Base-by-base conservation (phyloP, 2,888 invertebrate species). In the Cheiracanthium punctorium region DNA sequence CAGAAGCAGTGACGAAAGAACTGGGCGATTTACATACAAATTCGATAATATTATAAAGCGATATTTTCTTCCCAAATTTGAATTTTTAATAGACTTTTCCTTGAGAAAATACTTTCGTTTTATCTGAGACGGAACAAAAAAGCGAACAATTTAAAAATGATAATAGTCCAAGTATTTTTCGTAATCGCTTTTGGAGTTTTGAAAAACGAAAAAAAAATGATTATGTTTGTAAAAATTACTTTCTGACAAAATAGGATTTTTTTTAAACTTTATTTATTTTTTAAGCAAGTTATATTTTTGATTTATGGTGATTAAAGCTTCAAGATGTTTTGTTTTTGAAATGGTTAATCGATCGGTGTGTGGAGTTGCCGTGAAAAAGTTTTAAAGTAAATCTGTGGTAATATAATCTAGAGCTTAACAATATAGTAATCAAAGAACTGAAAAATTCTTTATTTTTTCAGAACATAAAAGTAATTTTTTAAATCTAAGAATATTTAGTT, bases 41-140 rank as follows among this genome's bases (percentile, higher is more conserved):
- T 79, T 84, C 84, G 84, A 84, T 84, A 84, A 84, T 77, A 77
- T 72, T 82, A 82, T 79, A 84, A 77, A 74, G 84, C 65, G 77
- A 84, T 73, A 79, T 84, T 84, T 84, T 84, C 73, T 79, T 76
- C 72, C 29, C 10, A 65, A 52, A 84, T 84, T 84, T 67, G 84
- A 84, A 84, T 84, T 84, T 84, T 84, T 84, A 69, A 84, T 84
- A 72, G 84, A 29, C 43, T 77, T 84, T 69, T 17, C 48, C 17
- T 12, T 2, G 48, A 48, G 48, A 48, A 17, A 48, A 48, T 48
- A 48, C 12, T 48, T 48, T 48, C 17, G 48, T 48, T 48, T 48
- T 48, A 48, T 48, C 48, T 17, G 48, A 48, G 48, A 12, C 14
- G 17, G 2, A 17, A 2, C 7, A 12, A 37, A 48, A 48, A 48